A percentile compares a stretch with the other conserved stretches of the same genome.
These are phyloP conservation scores for Dicrurus megarhynchus DNA, from an alignment of 2,113 vertebrate genomes.

Conservation along the genomic window DNA sequence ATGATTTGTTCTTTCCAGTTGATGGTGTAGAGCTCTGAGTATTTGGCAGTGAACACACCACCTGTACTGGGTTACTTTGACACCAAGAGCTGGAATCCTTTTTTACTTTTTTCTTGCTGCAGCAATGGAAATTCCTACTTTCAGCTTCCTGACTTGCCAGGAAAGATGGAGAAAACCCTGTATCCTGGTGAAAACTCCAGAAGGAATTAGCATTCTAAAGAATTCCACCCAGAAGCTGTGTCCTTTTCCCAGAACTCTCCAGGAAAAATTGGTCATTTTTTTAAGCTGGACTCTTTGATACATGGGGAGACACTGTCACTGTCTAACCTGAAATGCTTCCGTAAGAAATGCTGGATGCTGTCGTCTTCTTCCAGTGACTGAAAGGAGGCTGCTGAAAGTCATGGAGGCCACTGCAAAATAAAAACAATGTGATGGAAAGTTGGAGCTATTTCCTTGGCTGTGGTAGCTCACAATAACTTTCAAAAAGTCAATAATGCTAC, in stretches of 20 bases:
- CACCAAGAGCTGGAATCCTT: not conserved
- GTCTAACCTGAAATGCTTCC: not conserved
- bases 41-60: not conserved
- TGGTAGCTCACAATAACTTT: not conserved
- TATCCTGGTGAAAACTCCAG: not conserved
- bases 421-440: not conserved
- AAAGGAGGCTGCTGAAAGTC: not conserved
- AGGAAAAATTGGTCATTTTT: not conserved
- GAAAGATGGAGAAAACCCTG: not conserved
- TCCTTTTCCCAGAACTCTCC: not conserved
- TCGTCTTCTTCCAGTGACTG: not conserved
- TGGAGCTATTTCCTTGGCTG: not conserved
- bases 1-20: not conserved
- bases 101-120: not conserved
- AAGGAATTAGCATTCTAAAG: not conserved
- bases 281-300: not conserved
- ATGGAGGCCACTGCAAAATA: not conserved
- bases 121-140: not conserved
- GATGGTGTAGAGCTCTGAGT: not conserved
- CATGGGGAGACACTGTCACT: not conserved
- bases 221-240: not conserved
- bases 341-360: not conserved
- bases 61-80: not conserved
- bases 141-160: not conserved
- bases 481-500: slow-evolving; percentile 1